phyloP scores from a whole-genome alignment of 2,888 invertebrate species.

The Cerastoderma edule region DNA sequence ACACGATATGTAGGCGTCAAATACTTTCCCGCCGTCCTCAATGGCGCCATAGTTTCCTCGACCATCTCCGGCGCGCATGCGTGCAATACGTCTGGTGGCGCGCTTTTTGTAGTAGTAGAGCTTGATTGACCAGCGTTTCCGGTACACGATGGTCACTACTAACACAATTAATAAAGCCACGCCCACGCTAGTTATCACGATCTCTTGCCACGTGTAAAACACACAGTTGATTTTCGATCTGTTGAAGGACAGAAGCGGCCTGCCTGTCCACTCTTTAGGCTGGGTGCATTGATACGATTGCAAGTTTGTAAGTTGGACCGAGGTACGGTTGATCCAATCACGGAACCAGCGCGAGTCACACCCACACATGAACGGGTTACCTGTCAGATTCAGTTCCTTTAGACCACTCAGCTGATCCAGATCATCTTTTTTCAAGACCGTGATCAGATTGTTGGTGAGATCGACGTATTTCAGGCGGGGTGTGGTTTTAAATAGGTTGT shows the following conservation, averaged over 20 bases:
- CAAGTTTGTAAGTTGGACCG: constrained; percentile 43
- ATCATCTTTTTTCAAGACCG: constrained; percentile 77
- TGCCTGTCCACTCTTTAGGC: constrained; percentile 66
- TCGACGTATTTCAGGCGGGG: constrained; percentile 63
- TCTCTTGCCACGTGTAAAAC: constrained; percentile 55
- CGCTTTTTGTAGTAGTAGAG: constrained; percentile 39
- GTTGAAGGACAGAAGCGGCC: constrained; percentile 62
- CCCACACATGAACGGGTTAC: constrained; percentile 94
- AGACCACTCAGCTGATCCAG: constrained; percentile 88
- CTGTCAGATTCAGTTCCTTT: constrained; percentile 87
- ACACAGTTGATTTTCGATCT: constrained; percentile 67
- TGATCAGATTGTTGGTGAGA: constrained; percentile 79
- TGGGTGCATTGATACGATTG: constrained; percentile 64
- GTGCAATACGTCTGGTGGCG: neutral
- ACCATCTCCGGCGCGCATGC: constrained; percentile 23
- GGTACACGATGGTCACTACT: constrained; percentile 36
- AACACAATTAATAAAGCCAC: constrained; percentile 46
- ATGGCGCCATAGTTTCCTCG: constrained; percentile 52
- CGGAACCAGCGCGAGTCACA: constrained; percentile 96
- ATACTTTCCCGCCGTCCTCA: constrained; percentile 24
- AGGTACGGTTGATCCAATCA: constrained; percentile 95
- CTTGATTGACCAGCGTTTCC: constrained; percentile 60
- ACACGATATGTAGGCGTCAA: constrained; percentile 62
- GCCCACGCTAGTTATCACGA: constrained; percentile 41
- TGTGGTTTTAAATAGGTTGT: constrained; percentile 55